Base-by-base conservation (phyloP, 1,140 invertebrate species). In the Bradysia coprophila region DNA sequence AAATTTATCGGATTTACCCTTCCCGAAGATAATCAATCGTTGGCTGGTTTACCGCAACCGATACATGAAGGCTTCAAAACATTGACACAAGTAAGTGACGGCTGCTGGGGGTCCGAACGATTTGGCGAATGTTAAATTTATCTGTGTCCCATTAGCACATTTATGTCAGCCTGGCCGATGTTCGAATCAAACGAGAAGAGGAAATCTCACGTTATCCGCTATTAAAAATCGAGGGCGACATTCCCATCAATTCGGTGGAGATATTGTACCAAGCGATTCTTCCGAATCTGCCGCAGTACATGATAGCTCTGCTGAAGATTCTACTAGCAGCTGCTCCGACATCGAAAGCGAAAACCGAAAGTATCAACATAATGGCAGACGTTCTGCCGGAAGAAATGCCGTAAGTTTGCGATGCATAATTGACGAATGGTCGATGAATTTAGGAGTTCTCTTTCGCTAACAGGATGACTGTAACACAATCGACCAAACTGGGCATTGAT, bases 361-460 rank as follows among this genome's bases (percentile, higher is more conserved):
- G 92, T 40, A 92, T 98, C 51, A 98, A 98, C 65, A 96, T 99
- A 31, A 81, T 98, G 75, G 81, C 90, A 37, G 96, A 98, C 67
- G 82, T 98, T 33, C 62, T 98, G 46, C 92, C 92, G 4, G 89
- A 93, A 66, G 89, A 93, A 68, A 93, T 94, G 85, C 89, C 91
- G 67, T 80, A 61, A 69, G 73, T 68, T 44, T 50, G 43, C 44
- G 39, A 37, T 9, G 9, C 6, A 37, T 37, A 19, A 11, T 37
- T 11, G 9, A 9, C 36, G 18, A 37, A 45, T 40, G 42, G 38
- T 43, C 19, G 2, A 40, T 28, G 37, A 32, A 41, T 38, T n/a
- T n/a, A n/a, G n/a, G n/a, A n/a, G n/a, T 31, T 34, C 32, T 34
- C 32, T 34, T 34, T 34, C 3, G 18, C 32, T 34, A 61, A 18